phyloP scores from a whole-genome alignment of 2,888 invertebrate genomes.

The Hydroisotoma schaefferi region DNA sequence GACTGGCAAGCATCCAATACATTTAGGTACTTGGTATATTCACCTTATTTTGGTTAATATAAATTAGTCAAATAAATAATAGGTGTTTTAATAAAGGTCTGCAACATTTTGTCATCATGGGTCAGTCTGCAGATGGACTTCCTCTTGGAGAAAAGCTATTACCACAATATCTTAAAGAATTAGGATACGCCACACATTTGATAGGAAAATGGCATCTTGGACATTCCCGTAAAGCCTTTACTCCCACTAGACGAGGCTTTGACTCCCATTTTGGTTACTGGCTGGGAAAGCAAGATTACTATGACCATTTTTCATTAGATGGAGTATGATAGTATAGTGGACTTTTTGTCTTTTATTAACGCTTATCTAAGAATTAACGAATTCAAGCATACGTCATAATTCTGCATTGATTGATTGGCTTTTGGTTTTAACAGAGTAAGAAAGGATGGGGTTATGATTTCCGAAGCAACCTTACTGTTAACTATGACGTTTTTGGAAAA shows the following conservation, averaged over 20 bases:
- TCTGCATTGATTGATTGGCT: no score
- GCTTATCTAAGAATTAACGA: no score
- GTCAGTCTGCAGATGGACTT: conserved; percentile 68
- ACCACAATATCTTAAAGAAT: conserved; percentile 63
- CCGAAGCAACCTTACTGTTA: conserved; percentile 59
- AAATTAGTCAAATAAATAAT: no score
- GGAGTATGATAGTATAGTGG: conserved; percentile 31
- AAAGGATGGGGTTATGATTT: conserved; percentile 60
- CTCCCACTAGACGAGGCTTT: conserved; percentile 73
- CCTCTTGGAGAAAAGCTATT: conserved; percentile 65
- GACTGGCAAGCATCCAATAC: conserved; percentile 83
- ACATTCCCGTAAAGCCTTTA: conserved; percentile 66
- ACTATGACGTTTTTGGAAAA: conserved; percentile 58
- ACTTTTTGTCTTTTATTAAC: no score
- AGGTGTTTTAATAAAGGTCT: neutral
- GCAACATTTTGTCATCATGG: conserved; percentile 61
- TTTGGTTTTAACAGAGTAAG: no score
- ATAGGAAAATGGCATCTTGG: conserved; percentile 80
- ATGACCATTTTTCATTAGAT: conserved; percentile 57
- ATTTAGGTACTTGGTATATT: no score
- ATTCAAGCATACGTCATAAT: no score
- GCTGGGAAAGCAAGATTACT: conserved; percentile 73
- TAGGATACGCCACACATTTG: conserved; percentile 74
- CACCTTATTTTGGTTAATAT: no score
- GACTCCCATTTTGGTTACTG: conserved; percentile 75